phyloP scores from a whole-genome alignment of 2,113 vertebrate genomes.

The Sturnus vulgaris region DNA sequence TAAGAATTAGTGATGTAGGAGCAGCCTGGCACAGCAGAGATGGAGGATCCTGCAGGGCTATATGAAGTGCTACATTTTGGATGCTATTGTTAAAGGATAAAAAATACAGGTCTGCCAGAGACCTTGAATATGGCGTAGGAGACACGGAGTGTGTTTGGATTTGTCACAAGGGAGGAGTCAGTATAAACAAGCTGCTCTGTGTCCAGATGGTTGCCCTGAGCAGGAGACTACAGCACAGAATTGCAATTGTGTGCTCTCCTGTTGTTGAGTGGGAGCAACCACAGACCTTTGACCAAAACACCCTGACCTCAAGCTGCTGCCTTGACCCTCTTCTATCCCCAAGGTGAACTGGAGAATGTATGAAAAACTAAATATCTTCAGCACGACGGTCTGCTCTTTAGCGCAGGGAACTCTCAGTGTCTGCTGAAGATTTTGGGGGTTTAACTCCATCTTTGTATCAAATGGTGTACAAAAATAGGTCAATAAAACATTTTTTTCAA shows the following conservation, averaged over 20 bases:
- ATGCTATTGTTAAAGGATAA: not conserved
- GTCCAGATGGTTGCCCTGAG: constrained; percentile 20
- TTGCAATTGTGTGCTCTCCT: not conserved
- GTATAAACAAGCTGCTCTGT: not conserved
- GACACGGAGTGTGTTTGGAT: not conserved
- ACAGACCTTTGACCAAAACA: constrained; percentile 21
- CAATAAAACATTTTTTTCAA: not conserved
- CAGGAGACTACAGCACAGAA: constrained; percentile 2
- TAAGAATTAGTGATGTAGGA: not conserved
- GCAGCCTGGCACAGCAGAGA: not conserved
- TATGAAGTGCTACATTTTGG: not conserved
- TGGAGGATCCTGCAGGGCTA: not conserved
- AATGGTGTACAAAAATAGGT: not conserved
- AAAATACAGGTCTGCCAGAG: not conserved
- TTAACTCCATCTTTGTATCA: not conserved
- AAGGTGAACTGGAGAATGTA: not conserved
- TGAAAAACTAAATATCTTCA: not conserved
- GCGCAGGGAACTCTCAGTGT: accelerated
- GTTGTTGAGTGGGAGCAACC: not conserved
- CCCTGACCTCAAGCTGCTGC: constrained; percentile 20
- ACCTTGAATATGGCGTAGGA: not conserved
- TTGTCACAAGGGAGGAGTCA: constrained; percentile 35
- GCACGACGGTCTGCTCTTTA: accelerated
- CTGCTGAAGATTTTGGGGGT: not conserved
- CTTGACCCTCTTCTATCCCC: not conserved